Base-by-base conservation (phyloP, 2,113 vertebrate species). In the Pheucticus melanocephalus region DNA sequence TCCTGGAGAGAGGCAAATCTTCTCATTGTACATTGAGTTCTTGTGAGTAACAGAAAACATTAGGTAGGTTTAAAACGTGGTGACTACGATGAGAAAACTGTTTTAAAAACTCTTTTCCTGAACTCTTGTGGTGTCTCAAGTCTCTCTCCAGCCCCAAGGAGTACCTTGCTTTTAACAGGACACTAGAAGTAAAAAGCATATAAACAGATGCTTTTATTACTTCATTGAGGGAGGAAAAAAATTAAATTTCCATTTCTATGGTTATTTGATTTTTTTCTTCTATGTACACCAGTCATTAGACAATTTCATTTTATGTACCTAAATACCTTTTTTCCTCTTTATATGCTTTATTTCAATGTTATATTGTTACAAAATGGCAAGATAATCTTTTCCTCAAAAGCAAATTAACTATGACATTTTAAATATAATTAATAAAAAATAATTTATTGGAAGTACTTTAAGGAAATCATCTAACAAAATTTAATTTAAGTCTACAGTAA, bases 381-480 rank as follows among this genome's bases (percentile, higher is more conserved):
- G 68, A n/a, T 82, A 56, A 44, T 66, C 65, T 76, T 91, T 86
- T 48, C 27, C 40, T 90, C 30, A 60, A 69, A 86, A 77, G 64
- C 54, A 39, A 33, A 50, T 70, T 65, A 92, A 40, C 63, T 63
- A 33, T 75, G 86, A 65, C 60, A 54, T 54, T 86, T 95, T 88
- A 77, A 90, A 54, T 39, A 57, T 82, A 56, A 83, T 90, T 79
- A 82, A 78, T 84, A 50, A 61, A 93, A 93, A 78, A 86, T 39
- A 48, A 79, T 47, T 79, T 85, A 54, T 65, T 94, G 50, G 11
- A 69, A 70, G 28, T 54, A 22, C 33, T 90, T 92, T 28, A 61
- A 77, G 31, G 54, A 76, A 53, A 30, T 82, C 24, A 42, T 85
- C 23, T 57, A 75, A 57, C 8, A 72, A 33, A 78, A 86, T 80